Percentiles rank a stretch among this genome's conserved stretches.
Evolutionary conservation across 2,888 invertebrate species (phyloP).

Genomic region (Drosophila stalkeri): DNA sequence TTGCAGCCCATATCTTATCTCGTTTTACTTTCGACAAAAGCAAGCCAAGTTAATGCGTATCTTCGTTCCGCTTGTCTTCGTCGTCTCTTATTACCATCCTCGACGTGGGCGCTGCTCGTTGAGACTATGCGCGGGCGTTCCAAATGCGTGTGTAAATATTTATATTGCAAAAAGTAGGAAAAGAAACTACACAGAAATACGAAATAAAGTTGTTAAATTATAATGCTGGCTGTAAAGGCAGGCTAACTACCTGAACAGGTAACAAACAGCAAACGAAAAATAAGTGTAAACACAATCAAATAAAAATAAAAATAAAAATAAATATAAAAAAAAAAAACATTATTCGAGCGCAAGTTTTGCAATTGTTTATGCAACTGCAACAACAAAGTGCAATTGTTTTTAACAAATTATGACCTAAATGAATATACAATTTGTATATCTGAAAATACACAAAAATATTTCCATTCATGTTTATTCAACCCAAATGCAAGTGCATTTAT

Average conservation of each 20-base stretch:
- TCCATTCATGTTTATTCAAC: constrained; percentile 13
- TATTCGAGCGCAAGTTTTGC: constrained; percentile 52
- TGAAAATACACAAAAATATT: constrained; percentile 28
- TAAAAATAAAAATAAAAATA: not conserved
- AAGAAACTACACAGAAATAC: constrained; percentile 16
- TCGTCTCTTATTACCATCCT: constrained; percentile 35
- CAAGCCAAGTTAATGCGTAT: constrained; percentile 35
- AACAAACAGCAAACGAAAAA: constrained; percentile 23
- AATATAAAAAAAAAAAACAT: not conserved
- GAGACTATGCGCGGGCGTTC: constrained; percentile 24
- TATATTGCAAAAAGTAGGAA: constrained; percentile 32
- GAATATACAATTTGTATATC: constrained; percentile 17
- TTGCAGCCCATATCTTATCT: constrained; percentile 31
- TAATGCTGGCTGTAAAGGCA: constrained; percentile 43
- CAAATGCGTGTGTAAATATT: constrained; percentile 54
- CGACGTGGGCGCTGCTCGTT: constrained; percentile 52
- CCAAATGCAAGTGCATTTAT: constrained; percentile 44
- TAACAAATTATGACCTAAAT: constrained; percentile 54
- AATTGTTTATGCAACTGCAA: constrained; percentile 69
- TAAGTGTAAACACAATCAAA: constrained; percentile 48
- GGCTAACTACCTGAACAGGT: constrained; percentile 38
- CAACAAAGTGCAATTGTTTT: constrained; percentile 59
- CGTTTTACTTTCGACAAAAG: constrained; percentile 28
- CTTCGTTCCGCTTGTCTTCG: constrained; percentile 28
- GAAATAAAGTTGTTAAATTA: constrained; percentile 62